A percentile compares a stretch with the other conserved stretches of the same genome.
Evolutionary conservation across 2,888 invertebrate species (phyloP).

Genomic region (Heterodera filipjevi): DNA sequence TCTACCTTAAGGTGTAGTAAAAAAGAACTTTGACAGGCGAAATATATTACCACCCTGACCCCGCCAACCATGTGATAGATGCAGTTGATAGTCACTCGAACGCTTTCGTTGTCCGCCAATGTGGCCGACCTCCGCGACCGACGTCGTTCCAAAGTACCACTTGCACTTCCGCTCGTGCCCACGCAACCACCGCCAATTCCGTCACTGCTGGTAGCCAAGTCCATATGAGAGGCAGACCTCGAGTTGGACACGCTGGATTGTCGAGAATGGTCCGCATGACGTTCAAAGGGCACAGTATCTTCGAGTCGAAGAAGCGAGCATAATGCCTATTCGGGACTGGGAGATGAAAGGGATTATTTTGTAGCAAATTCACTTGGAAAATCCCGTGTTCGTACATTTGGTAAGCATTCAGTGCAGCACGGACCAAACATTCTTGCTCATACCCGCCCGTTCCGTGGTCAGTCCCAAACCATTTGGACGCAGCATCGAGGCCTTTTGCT

Average conservation of each 20-base stretch:
- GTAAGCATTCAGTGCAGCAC: conserved; percentile 80
- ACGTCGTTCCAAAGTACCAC: conserved; percentile 45
- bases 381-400: conserved; percentile 83
- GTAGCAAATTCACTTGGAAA: conserved; percentile 35
- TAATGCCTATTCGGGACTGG: not conserved
- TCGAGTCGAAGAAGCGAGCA: conserved; percentile 26
- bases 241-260: conserved; percentile 51
- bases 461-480: conserved; percentile 25
- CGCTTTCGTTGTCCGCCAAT: conserved; percentile 84
- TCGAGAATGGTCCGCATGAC: conserved; percentile 29
- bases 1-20: conserved; percentile 13
- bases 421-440: conserved; percentile 49
- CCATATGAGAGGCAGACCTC: conserved; percentile 53
- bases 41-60: too few relatives aligned
- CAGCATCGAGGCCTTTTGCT: conserved; percentile 22
- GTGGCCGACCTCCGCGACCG: conserved; percentile 74
- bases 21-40: too few relatives aligned
- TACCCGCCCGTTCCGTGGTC: conserved; percentile 44
- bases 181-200: not conserved
- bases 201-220: conserved; percentile 43
- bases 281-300: conserved; percentile 19
- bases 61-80: conserved; percentile 85
- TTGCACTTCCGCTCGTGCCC: conserved; percentile 13
- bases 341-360: not conserved
- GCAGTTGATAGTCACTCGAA: conserved; percentile 88